Base-by-base conservation (phyloP, 2,113 vertebrate species). In the Setophaga coronata region DNA sequence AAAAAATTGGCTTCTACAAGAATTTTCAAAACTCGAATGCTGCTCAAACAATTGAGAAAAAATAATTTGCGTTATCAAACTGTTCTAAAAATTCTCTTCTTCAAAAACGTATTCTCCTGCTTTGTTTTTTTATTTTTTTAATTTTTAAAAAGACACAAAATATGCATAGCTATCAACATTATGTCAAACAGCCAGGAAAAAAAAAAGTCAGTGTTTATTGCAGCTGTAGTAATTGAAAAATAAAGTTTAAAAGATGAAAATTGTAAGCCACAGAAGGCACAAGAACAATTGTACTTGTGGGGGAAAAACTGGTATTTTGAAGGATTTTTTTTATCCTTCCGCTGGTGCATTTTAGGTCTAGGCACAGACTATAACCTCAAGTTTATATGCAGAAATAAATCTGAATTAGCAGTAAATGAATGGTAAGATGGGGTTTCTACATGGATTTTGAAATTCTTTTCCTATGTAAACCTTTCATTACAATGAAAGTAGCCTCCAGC, bases 321-420 rank as follows among this genome's bases (percentile, higher is more conserved):
- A 98, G 98, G 91, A 97, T 98, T 98, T 97, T 85, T 92, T 95
- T 91, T 85, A 98, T 98, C 98, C 98, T 97, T 98, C 97, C 97
- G 98, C 99, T 99, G 98, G 98, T 99, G 98, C 98, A 98, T 98
- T 98, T 98, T 98, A 97, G 96, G 97, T 98, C 97, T 98, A 98
- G 98, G 98, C 98, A 98, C 98, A 97, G 96, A 97, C 97, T 98
- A 98, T 98, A 97, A 98, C 98, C 98, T 98, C 97, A 97, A 98
- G 97, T 97, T 98, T 98, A 97, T 98, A 98, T 96, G 97, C 98
- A 98, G 98, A 98, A 98, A 96, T 95, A 97, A 98, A 94, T 97
- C 58, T 90, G 96, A 97, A 95, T 94, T 95, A 97, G 96, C 91
- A 97, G 93, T 96, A 97, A 97, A 94, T 92, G 95, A 96, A 94